These are phyloP conservation scores for Labeo rohita DNA, from an alignment of 2,113 vertebrate genomes.

Conservation along the genomic window DNA sequence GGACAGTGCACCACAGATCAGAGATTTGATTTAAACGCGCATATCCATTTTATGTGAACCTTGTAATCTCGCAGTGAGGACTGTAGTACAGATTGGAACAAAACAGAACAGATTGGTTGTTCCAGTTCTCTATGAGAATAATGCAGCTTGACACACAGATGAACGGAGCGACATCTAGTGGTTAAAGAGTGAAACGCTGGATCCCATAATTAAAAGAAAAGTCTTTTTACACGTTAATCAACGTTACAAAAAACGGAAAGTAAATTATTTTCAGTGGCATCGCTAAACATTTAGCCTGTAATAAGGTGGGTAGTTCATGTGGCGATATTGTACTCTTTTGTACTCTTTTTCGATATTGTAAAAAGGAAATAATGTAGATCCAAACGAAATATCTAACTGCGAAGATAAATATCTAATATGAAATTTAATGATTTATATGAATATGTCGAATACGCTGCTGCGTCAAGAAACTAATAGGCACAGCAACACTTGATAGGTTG, in stretches of 20 bases:
- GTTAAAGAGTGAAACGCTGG: not conserved
- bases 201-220: not conserved
- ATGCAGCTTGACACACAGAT: not conserved
- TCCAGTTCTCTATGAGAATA: slow-evolving; percentile 3
- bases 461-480: not conserved
- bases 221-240: not conserved
- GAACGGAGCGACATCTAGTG: slow-evolving; percentile 1
- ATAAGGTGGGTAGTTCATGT: not conserved
- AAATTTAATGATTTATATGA: not conserved
- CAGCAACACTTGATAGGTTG: not conserved
- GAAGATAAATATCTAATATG: not conserved
- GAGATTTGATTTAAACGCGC: not conserved
- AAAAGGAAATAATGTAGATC: not conserved
- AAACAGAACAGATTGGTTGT: not conserved
- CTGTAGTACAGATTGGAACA: not conserved
- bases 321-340: not conserved
- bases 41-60: not conserved
- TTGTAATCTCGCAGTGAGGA: not conserved
- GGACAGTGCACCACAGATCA: not conserved
- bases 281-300: too few species aligned
- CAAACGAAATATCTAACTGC: not conserved
- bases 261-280: not conserved
- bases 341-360: too few species aligned
- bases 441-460: not conserved
- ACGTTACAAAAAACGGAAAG: not conserved